A percentile compares a stretch with the other conserved stretches of the same genome.
Evolutionary conservation across 2,797 vertebrate species (phyloP).

Genomic region (Buceros bicornis): DNA sequence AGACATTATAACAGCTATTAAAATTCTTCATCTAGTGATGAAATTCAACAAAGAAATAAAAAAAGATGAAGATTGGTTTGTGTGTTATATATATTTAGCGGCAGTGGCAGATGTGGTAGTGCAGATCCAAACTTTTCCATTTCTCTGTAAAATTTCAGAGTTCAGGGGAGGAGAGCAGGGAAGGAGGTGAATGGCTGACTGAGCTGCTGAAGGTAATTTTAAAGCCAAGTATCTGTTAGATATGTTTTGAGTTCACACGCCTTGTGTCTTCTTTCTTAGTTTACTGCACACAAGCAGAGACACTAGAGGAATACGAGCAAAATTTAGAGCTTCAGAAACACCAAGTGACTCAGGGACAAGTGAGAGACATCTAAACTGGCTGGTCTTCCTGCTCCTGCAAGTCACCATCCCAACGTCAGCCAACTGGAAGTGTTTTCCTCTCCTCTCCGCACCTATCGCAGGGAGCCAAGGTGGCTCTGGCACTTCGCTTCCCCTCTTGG

Average conservation of each 20-base stretch:
- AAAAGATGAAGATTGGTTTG: background rate
- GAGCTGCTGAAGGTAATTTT: background rate
- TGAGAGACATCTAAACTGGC: background rate
- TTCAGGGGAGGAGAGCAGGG: background rate
- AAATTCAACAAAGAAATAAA: background rate
- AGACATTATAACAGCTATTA: background rate
- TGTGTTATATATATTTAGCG: background rate
- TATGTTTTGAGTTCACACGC: background rate
- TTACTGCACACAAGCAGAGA: background rate
- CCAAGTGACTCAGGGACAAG: background rate
- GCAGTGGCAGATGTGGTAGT: background rate
- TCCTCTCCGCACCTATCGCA: rapidly evolving
- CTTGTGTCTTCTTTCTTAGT: background rate
- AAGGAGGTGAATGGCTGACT: background rate
- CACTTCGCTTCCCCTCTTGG: background rate
- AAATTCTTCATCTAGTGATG: background rate
- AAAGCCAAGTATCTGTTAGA: background rate
- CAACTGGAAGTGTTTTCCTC: background rate
- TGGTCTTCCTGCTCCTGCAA: background rate
- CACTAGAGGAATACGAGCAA: background rate
- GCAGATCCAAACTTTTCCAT: background rate
- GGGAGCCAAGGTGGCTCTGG: background rate
- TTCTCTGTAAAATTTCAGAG: background rate
- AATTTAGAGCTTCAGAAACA: background rate
- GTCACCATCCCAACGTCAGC: background rate